A percentile compares a stretch with the other conserved stretches of the same genome.
These are phyloP conservation scores for Euphydryas editha DNA, from an alignment of 2,888 invertebrate genomes.

Conservation along the genomic window DNA sequence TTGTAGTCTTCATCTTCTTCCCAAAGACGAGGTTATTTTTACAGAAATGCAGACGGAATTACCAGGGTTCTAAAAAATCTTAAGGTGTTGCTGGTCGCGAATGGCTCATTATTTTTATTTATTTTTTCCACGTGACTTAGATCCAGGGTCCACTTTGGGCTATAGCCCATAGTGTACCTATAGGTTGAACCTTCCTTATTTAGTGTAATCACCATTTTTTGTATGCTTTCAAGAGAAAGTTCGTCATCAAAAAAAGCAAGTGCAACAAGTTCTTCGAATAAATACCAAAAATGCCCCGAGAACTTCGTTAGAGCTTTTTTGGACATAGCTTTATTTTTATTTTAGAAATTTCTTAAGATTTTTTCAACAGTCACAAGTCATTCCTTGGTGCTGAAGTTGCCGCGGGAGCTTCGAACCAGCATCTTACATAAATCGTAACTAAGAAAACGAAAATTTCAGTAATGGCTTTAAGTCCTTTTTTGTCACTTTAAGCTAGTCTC, in stretches of 20 bases:
- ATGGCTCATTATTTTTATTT: background rate
- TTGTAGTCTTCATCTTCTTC: too few species aligned
- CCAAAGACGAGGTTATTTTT: too few species aligned
- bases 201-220: background rate
- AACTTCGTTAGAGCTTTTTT: background rate
- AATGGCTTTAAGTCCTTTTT: background rate
- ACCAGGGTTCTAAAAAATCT: background rate
- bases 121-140: background rate
- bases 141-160: background rate
- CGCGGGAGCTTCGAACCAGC: background rate
- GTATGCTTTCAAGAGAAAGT: background rate
- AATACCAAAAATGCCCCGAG: background rate
- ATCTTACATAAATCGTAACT: background rate
- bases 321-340: background rate
- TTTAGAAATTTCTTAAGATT: background rate
- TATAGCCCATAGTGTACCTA: too few species aligned
- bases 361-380: background rate
- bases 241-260: background rate
- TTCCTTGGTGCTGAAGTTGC: background rate
- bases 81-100: background rate
- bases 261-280: background rate
- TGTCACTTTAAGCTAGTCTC: background rate
- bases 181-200: background rate
- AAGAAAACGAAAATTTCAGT: background rate
- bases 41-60: too few species aligned